phyloP scores from a whole-genome alignment of 2,888 invertebrate species.

The Scotopteryx bipunctaria region DNA sequence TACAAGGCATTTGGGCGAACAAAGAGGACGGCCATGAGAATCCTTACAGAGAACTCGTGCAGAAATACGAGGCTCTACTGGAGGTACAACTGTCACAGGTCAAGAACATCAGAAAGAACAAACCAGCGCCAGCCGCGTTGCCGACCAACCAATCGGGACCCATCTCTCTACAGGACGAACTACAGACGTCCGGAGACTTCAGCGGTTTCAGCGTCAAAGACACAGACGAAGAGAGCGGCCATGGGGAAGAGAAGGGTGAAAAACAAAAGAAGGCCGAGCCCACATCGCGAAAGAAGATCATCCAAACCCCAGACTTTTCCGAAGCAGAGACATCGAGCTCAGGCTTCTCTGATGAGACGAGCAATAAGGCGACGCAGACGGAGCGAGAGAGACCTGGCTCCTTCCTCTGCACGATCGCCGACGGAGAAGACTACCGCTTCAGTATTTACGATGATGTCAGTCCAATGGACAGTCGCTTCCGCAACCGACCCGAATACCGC shows the following conservation, averaged over 20 bases:
- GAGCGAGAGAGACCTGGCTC: slow-evolving; percentile 90
- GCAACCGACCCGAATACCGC: slow-evolving; percentile 91
- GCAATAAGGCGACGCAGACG: slow-evolving; percentile 92
- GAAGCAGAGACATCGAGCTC: slow-evolving; percentile 94
- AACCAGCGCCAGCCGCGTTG: slow-evolving; percentile 51
- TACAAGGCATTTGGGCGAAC: slow-evolving; percentile 80
- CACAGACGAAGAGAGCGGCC: slow-evolving; percentile 86
- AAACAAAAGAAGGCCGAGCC: slow-evolving; percentile 73
- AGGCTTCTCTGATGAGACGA: slow-evolving; percentile 92
- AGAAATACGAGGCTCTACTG: slow-evolving; percentile 92
- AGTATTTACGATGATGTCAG: slow-evolving; percentile 92
- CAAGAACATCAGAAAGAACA: slow-evolving; percentile 75
- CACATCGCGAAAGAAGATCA: slow-evolving; percentile 81
- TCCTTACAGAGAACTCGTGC: slow-evolving; percentile 91
- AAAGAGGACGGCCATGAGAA: slow-evolving; percentile 83
- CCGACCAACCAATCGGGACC: slow-evolving; percentile 70
- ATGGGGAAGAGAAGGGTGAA: slow-evolving; percentile 81
- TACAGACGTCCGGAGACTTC: slow-evolving; percentile 89
- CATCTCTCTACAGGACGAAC: slow-evolving; percentile 87
- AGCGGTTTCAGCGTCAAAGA: slow-evolving; percentile 85
- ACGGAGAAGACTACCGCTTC: slow-evolving; percentile 93
- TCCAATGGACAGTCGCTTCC: slow-evolving; percentile 91
- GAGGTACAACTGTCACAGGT: slow-evolving; percentile 88
- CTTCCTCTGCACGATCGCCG: slow-evolving; percentile 92
- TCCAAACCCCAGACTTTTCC: slow-evolving; percentile 92